A percentile compares a stretch with the other conserved stretches of the same genome.
Evolutionary conservation across 2,888 invertebrate species (phyloP).

Genomic region (Drosophila putrida): DNA sequence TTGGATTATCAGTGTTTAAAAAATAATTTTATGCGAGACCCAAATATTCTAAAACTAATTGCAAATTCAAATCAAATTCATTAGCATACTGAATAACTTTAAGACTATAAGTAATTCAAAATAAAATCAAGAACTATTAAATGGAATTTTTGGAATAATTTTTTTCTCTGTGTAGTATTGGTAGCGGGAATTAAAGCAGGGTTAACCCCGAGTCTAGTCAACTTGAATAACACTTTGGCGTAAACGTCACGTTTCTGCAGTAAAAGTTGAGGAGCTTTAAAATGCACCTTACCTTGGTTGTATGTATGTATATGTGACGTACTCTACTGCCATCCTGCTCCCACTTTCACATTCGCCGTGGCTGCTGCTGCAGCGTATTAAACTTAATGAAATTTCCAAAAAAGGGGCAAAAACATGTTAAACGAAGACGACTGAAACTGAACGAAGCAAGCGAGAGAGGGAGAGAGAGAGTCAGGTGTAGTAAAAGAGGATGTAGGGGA

Average conservation of each 20-base stretch:
- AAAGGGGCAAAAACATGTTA: constrained; percentile 32
- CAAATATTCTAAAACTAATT: too few species aligned
- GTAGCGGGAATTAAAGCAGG: neutral
- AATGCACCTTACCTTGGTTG: neutral
- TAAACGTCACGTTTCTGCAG: constrained; percentile 70
- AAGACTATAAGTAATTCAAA: too few species aligned
- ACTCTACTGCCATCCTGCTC: neutral
- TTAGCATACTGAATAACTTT: too few species aligned
- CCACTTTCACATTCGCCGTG: constrained; percentile 10
- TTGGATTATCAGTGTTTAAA: too few species aligned
- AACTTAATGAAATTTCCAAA: constrained; percentile 71
- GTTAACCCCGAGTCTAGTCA: constrained; percentile 33
- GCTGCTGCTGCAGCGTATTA: constrained; percentile 56
- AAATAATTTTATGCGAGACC: too few species aligned
- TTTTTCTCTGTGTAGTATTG: too few species aligned
- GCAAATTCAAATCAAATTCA: too few species aligned
- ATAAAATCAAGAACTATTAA: too few species aligned
- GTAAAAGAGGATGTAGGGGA: too few species aligned
- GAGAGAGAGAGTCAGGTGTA: neutral
- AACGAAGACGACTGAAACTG: constrained; percentile 6
- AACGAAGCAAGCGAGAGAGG: neutral
- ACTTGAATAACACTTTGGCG: constrained; percentile 20
- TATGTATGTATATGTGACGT: neutral
- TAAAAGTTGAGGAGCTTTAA: constrained; percentile 55
- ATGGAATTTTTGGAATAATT: too few species aligned